Conservation (phyloP, 2,797 vertebrate species). For the Chrosomus eos region DNA sequence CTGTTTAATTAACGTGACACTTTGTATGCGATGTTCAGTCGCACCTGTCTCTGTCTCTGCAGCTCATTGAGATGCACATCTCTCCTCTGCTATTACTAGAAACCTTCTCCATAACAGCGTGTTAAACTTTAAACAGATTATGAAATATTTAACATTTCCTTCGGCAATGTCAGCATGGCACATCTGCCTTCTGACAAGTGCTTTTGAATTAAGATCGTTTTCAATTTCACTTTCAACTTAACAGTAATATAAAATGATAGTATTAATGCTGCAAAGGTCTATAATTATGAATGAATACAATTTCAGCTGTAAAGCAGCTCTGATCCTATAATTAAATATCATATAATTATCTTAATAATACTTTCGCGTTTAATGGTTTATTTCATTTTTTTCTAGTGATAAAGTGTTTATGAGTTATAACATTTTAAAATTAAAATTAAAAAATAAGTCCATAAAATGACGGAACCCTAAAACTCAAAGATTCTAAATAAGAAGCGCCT, state of each 20-base stretch:
- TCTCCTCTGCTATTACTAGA: background rate
- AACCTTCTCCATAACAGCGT: background rate
- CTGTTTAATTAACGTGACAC: background rate
- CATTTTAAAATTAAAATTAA: no score
- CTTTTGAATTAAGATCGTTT: background rate
- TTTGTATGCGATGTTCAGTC: background rate
- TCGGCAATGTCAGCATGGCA: background rate
- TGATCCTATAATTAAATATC: background rate
- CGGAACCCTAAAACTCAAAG: no score
- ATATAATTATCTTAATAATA: no score
- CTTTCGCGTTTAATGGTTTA: background rate
- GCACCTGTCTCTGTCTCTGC: background rate
- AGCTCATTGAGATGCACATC: background rate
- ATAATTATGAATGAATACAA: background rate
- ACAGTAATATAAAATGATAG: no score
- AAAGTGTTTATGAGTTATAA: no score
- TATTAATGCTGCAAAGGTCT: no score
- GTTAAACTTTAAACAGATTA: conserved; percentile 11
- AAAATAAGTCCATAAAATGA: no score
- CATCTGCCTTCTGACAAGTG: conserved; percentile 7
- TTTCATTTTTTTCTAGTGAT: no score
- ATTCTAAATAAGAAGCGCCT: no score
- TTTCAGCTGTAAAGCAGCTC: background rate
- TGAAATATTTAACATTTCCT: conserved; percentile 18
- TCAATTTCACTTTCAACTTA: background rate